phyloP scores from a whole-genome alignment of 2,888 invertebrate species.

The Drosophila flavopinicola region DNA sequence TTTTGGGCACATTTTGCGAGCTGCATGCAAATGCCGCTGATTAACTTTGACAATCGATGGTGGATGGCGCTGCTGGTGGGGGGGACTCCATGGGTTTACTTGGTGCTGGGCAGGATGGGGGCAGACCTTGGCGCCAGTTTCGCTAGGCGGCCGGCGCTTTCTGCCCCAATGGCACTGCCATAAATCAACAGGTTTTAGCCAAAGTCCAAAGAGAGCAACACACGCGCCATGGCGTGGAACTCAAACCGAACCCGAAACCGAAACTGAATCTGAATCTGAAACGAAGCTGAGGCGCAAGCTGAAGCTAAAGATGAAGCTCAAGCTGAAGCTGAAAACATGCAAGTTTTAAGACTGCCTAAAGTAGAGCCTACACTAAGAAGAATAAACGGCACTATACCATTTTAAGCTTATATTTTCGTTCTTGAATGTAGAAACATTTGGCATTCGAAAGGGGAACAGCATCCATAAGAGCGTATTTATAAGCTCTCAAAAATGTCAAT shows the following conservation, averaged over 20 bases:
- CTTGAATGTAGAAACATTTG: too few relatives aligned
- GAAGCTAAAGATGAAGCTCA: not conserved
- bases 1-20: conserved; percentile 64
- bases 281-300: too few relatives aligned
- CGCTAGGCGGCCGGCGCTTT: conserved; percentile 36
- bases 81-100: not conserved
- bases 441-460: too few relatives aligned
- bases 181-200: conserved; percentile 51
- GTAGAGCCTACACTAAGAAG: too few relatives aligned
- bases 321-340: conserved; percentile 1
- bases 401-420: too few relatives aligned
- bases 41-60: conserved; percentile 43
- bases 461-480: too few relatives aligned
- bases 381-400: too few relatives aligned
- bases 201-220: conserved; percentile 17
- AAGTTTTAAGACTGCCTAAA: too few relatives aligned
- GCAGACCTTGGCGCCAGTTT: conserved; percentile 49
- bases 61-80: too few relatives aligned
- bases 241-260: conserved; percentile 14
- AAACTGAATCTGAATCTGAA: not conserved
- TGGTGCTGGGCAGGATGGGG: too few relatives aligned
- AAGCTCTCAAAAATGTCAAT: too few relatives aligned
- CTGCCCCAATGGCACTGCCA: conserved; percentile 40
- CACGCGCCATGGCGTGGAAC: conserved; percentile 36
- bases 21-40: conserved; percentile 72